These are phyloP conservation scores for Stenodera caucasica DNA, from an alignment of 2,888 invertebrate species.

Conservation along the genomic window DNA sequence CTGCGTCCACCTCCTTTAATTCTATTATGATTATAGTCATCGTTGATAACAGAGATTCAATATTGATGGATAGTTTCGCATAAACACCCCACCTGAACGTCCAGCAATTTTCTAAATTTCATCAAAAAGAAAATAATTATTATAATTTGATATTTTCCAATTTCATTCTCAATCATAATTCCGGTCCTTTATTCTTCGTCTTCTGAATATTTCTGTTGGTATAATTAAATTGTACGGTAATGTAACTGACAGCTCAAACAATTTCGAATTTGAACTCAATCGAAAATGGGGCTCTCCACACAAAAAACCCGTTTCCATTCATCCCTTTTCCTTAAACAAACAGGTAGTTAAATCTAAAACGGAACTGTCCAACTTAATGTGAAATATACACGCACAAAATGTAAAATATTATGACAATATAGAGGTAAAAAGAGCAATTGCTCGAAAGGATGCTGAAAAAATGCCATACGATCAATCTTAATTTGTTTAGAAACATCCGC, in stretches of 20 bases:
- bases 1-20: slow-evolving; percentile 48
- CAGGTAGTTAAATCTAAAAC: neutral
- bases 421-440: neutral
- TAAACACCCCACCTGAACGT: neutral
- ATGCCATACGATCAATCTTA: neutral
- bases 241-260: neutral
- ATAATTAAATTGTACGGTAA: neutral
- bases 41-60: slow-evolving; percentile 47
- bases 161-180: too few relatives aligned
- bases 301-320: too few relatives aligned
- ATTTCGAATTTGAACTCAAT: too few relatives aligned
- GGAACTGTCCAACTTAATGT: neutral
- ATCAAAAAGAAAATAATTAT: too few relatives aligned
- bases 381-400: neutral
- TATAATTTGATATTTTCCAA: too few relatives aligned
- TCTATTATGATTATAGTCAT: slow-evolving; percentile 49
- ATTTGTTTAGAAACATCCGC: neutral
- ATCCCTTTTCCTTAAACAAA: too few relatives aligned
- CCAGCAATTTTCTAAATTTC: too few relatives aligned
- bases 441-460: neutral
- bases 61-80: slow-evolving; percentile 36
- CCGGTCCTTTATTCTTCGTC: too few relatives aligned
- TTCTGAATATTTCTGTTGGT: too few relatives aligned
- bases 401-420: neutral
- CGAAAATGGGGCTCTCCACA: too few relatives aligned